Conservation (phyloP, 2,113 vertebrate genomes). For the Ramphastos sulfuratus region DNA sequence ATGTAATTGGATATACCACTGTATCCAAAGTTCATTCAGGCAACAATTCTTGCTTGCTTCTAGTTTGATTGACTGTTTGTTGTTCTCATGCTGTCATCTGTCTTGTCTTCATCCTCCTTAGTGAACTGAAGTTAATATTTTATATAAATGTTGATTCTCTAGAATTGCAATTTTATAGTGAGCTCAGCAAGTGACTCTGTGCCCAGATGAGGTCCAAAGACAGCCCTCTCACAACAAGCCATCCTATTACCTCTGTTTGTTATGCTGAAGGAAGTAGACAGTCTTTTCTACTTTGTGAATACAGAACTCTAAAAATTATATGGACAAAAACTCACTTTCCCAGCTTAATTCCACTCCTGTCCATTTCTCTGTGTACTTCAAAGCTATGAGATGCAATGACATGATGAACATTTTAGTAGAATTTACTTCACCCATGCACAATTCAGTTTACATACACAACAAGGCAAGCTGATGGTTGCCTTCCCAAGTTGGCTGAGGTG, state of each 20-base stretch:
- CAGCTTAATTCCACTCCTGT: not conserved
- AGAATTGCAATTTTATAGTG: not conserved
- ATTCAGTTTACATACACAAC: not conserved
- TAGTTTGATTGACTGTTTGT: not conserved
- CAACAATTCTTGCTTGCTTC: not conserved
- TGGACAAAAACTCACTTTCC: not conserved
- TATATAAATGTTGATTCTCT: not conserved
- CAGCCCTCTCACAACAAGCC: rapidly evolving
- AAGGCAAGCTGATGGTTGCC: not conserved
- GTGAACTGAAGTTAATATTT: not conserved
- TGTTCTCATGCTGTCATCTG: not conserved
- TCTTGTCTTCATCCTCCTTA: not conserved
- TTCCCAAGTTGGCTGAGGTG: not conserved
- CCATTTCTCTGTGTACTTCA: not conserved
- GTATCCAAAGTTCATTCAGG: not conserved
- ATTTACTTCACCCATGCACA: not conserved
- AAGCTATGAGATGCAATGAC: not conserved
- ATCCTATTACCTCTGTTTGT: not conserved
- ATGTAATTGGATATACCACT: not conserved
- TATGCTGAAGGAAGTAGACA: not conserved
- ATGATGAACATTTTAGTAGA: not conserved
- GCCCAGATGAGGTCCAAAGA: not conserved
- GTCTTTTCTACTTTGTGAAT: not conserved
- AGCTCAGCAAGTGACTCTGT: not conserved
- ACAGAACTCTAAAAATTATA: not conserved